Conservation (phyloP, 2,888 invertebrate species). For the Pharmacophagus antenor region DNA sequence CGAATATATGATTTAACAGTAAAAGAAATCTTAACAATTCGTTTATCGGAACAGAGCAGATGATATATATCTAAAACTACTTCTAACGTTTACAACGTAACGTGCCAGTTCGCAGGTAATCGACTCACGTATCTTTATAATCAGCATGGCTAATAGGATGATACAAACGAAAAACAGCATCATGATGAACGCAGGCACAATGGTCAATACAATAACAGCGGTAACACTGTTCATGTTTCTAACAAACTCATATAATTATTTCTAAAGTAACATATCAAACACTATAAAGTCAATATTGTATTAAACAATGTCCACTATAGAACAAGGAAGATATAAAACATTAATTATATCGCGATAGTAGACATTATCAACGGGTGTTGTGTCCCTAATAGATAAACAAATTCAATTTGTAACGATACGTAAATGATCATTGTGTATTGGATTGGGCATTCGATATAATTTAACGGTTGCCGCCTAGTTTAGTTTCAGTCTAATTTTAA, state of each 20-base stretch:
- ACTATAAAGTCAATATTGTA: neutral
- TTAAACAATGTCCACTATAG: neutral
- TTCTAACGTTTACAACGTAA: too few relatives aligned
- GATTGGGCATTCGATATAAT: neutral
- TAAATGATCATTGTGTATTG: neutral
- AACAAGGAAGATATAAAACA: neutral
- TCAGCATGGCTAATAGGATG: slow-evolving; percentile 4
- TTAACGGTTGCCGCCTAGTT: neutral
- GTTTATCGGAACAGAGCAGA: too few relatives aligned
- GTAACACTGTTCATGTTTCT: neutral
- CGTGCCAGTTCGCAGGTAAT: too few relatives aligned
- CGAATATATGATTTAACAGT: too few relatives aligned
- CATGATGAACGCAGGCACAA: slow-evolving; percentile 12
- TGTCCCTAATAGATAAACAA: slow-evolving; percentile 9
- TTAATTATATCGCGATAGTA: slow-evolving; percentile 13
- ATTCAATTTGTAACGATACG: neutral
- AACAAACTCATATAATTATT: neutral
- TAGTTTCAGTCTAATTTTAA: neutral
- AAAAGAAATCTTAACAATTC: too few relatives aligned
- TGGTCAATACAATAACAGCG: neutral
- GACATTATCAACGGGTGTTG: slow-evolving; percentile 5
- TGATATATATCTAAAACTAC: too few relatives aligned
- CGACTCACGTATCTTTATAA: slow-evolving; percentile 23
- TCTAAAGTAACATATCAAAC: too few relatives aligned
- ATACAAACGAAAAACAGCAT: slow-evolving; percentile 20